Base-by-base conservation (phyloP, 2,113 vertebrate genomes). In the Lamprotornis superbus region DNA sequence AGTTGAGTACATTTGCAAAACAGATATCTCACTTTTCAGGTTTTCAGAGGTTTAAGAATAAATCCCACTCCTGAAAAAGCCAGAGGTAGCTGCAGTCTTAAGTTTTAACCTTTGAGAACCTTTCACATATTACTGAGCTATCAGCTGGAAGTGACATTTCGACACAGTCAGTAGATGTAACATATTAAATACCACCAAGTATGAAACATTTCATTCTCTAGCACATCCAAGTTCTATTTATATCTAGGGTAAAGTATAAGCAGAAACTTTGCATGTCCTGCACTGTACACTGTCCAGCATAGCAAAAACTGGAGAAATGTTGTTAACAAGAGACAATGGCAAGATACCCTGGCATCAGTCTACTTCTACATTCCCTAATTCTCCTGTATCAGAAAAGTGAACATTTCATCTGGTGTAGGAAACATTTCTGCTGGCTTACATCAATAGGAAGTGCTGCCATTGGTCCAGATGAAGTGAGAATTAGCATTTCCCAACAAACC, bases 1-100 rank as follows among this genome's bases (percentile, higher is more conserved):
- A 94, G 56, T 50, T 97, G 67, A 64, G 63, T 79, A 21, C 40
- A 39, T 92, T 63, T 94, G 49, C 64, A 94, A 96, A 94, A 92
- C 70, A 73, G 28, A 21, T 70, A 83, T 74, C 75, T 90, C 5
- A 6, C 31, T 95, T 94, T 94, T 88, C 90, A 80, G 52, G 63
- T 93, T 95, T 90, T 74, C 79, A 83, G 71, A 87, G 60, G 24
- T 87, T 82, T 83, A 40, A 67, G 61, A 94, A 67, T 35, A 95
- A 92, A 86, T 14, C 13, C 12, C 2, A 67, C 12, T 69, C 39
- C 20, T 67, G 63, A 63, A 91, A 92, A 89, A 89, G 17, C 5
- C 52, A 84, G 71, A 77, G 35, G 46, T 95, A 94, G 79, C 67
- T 44, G 25, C 23, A 73, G 31, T 44, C 47, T 77, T 67, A 63